Base-by-base conservation (phyloP, 2,888 invertebrate species). In the Apodemia mormo region DNA sequence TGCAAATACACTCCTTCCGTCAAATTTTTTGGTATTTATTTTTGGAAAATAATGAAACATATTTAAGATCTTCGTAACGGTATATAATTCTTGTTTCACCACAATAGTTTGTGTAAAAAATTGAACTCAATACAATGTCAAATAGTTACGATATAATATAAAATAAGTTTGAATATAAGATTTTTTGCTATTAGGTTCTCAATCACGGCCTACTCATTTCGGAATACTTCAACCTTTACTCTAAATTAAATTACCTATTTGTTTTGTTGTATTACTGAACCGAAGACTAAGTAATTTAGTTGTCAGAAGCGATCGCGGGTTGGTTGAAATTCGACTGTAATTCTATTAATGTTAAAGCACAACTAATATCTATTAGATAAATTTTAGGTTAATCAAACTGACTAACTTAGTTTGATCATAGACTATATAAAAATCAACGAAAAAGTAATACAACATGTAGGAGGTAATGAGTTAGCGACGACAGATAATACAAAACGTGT, bases 401-500 rank as follows among this genome's bases (percentile, higher is more conserved):
- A 22, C 22, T 37, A 4, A 37, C 37, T 37, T 2, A 37, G 37
- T 37, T 37, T 4, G 37, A 37, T 37, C 37, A 37, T 37, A 37
- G 37, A 37, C 37, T 37, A 37, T 37, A 5, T 37, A 2, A 37
- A 37, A 37, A 37, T 37, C 37, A 22, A 22, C 22, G 22, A 22
- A 22, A 22, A 22, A 22, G 22, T 22, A 40, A 40, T 40, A 10
- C 43, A 9, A 7, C 10, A 45, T 45, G 45, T 45, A 14, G 49
- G 49, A 49, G 49, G 49, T 49, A 49, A 49, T 49, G 49, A 9
- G 58, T 58, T 58, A 58, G 29, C 5, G 58, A 58, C 58, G 30
- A 29, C 30, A 58, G 58, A 56, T 56, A 56, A 58, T 58, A 58
- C 10, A 2, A 61, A 61, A 61, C 58, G 58, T 61, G 58, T 61